These are phyloP conservation scores for Apantesis nais DNA, from an alignment of 2,888 invertebrate species.

Conservation along the genomic window DNA sequence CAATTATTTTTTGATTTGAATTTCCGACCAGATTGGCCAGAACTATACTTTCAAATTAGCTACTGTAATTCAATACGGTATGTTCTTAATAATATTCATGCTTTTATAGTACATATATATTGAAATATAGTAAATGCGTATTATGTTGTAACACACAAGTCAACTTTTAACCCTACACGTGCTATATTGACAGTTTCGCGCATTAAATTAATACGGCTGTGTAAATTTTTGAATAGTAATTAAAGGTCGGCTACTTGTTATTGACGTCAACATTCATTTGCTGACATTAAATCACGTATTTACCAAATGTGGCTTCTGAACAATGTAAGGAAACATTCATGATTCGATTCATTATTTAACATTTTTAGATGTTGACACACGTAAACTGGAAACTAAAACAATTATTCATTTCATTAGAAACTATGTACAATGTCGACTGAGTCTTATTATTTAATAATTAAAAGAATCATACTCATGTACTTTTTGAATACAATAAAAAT, in stretches of 20 bases:
- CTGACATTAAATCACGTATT: conserved; percentile 46
- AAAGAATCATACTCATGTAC: background rate
- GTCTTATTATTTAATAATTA: background rate
- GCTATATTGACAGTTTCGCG: background rate
- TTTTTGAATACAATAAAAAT: background rate
- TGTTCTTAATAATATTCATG: background rate
- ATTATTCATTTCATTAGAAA: background rate
- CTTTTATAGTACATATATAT: background rate
- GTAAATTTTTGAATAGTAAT: conserved; percentile 28
- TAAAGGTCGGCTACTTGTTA: conserved; percentile 39
- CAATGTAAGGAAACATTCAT: conserved; percentile 1
- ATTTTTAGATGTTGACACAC: background rate
- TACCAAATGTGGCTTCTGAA: conserved; percentile 37
- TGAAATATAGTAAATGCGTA: background rate
- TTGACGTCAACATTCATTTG: conserved; percentile 39
- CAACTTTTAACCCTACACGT: background rate
- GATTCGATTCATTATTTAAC: background rate
- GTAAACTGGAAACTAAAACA: background rate
- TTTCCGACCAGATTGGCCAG: background rate
- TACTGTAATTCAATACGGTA: too few relatives aligned
- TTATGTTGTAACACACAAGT: background rate
- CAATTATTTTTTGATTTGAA: background rate
- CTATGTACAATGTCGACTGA: background rate
- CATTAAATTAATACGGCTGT: conserved; percentile 24
- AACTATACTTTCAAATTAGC: background rate